These are phyloP conservation scores for Tetrapedia diversipes DNA, from an alignment of 2,888 invertebrate species.

Conservation along the genomic window DNA sequence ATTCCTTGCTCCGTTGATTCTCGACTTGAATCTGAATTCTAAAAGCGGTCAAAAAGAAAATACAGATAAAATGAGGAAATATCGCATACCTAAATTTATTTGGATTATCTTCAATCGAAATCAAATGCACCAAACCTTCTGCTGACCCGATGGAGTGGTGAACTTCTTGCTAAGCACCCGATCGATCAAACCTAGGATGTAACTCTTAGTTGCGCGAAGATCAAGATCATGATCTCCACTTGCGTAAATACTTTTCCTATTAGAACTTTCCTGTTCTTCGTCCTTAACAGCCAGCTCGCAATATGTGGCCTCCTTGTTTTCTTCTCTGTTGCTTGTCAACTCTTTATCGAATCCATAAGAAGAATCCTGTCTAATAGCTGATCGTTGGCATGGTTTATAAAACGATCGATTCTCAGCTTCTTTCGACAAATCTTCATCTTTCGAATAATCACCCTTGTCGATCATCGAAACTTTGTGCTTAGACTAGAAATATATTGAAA, in stretches of 20 bases:
- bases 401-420: constrained; percentile 7
- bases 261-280: constrained; percentile 21
- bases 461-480: not conserved
- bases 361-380: not conserved
- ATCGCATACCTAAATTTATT: not conserved
- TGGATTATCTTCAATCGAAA: not conserved
- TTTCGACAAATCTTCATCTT: constrained; percentile 9
- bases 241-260: constrained; percentile 31
- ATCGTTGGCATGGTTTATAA: constrained; percentile 12
- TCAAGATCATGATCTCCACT: constrained; percentile 82
- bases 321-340: constrained; percentile 19
- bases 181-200: constrained; percentile 83
- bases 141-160: constrained; percentile 73
- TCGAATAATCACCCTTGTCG: constrained; percentile 15
- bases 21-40: constrained; percentile 25
- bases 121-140: constrained; percentile 55
- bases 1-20: constrained; percentile 20
- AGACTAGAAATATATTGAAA: not conserved
- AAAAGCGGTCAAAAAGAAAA: not conserved
- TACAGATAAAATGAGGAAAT: not conserved
- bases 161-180: constrained; percentile 82
- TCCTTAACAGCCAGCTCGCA: constrained; percentile 25
- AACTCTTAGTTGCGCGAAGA: constrained; percentile 82
- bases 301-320: constrained; percentile 12
- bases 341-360: constrained; percentile 10